Base-by-base conservation (phyloP, 2,888 invertebrate species). In the Leucoptera coffeella region DNA sequence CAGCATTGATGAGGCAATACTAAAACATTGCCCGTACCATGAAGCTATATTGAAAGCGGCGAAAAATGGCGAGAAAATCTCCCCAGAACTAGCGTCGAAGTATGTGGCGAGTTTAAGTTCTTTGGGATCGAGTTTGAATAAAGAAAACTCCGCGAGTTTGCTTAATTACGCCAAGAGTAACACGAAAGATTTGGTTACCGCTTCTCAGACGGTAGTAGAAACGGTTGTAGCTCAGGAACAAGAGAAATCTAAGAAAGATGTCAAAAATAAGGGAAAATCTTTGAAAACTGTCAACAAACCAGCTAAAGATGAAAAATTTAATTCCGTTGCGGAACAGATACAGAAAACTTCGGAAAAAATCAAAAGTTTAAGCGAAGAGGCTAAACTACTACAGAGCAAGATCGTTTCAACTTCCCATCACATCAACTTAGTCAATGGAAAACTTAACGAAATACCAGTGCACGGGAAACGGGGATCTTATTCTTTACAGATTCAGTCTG, bases 401-500 rank as follows among this genome's bases (percentile, higher is more conserved):
- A 57, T 69, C 5, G 50, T 45, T 0, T 42, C 52, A 0, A 41
- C 46, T 0, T 54, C 41, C 24, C 55, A 65, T 20, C 52, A 51
- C 19, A 32, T 62, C 3, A 49, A 47, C 7, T 44, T 47, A 12
- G 39, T 37, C 1, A 44, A 36, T 13, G 38, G 42, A 1, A 46
- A 47, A 15, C 33, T 38, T 7, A 14, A 12, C 6, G 47, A 51
- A 12, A 62, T 79, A 21, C 74, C 76, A 0, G 40, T 75, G 0
- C 71, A 75, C 41, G 78, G 77, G 1, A 69, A 75, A 14, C 61
- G 73, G 10, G 80, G 79, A 2, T 74, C 76, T 3, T 89, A 86
- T 43, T 80, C 82, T 2, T 54, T 89, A 9, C 85, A 89, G 47
- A 86, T 87, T 25, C 85, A 85, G 42, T 69, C 83, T 0, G 79